phyloP scores from a whole-genome alignment of 2,888 invertebrate species.

The Lottia scabra region DNA sequence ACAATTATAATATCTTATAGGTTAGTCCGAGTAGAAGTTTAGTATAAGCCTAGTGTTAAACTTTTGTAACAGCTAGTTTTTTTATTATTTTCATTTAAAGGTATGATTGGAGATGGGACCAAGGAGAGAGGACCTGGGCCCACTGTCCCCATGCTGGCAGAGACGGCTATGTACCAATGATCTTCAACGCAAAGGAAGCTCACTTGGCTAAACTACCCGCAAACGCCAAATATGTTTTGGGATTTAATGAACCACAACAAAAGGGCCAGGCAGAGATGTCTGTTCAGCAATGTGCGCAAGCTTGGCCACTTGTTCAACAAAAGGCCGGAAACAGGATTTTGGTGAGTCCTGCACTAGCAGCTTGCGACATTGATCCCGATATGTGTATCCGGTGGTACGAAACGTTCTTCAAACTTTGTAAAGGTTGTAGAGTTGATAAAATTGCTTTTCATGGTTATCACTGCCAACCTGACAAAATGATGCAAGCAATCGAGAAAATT shows the following conservation, averaged over 20 bases:
- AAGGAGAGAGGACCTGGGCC: slow-evolving; percentile 11
- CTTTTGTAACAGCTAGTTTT: too few species aligned
- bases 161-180: slow-evolving; percentile 37
- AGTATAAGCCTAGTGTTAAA: too few species aligned
- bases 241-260: slow-evolving; percentile 48
- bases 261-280: slow-evolving; percentile 38
- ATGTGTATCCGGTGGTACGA: slow-evolving; percentile 38
- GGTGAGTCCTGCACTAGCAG: slow-evolving; percentile 42
- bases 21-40: too few species aligned
- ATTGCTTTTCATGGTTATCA: slow-evolving; percentile 43
- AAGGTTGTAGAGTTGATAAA: slow-evolving; percentile 40
- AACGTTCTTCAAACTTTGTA: slow-evolving; percentile 39
- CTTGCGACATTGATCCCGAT: slow-evolving; percentile 15
- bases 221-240: slow-evolving; percentile 34
- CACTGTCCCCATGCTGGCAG: slow-evolving; percentile 17
- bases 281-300: slow-evolving; percentile 32
- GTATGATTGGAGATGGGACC: slow-evolving; percentile 29
- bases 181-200: slow-evolving; percentile 32
- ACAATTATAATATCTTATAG: too few species aligned
- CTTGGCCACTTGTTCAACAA: slow-evolving; percentile 38
- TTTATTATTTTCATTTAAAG: slow-evolving; percentile 6
- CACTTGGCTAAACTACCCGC: slow-evolving; percentile 13
- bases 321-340: slow-evolving; percentile 29
- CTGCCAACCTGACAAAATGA: slow-evolving; percentile 33
- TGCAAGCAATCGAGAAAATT: slow-evolving; percentile 28